Base-by-base conservation (phyloP, 1,140 invertebrate genomes). In the Goniozus legneri region DNA sequence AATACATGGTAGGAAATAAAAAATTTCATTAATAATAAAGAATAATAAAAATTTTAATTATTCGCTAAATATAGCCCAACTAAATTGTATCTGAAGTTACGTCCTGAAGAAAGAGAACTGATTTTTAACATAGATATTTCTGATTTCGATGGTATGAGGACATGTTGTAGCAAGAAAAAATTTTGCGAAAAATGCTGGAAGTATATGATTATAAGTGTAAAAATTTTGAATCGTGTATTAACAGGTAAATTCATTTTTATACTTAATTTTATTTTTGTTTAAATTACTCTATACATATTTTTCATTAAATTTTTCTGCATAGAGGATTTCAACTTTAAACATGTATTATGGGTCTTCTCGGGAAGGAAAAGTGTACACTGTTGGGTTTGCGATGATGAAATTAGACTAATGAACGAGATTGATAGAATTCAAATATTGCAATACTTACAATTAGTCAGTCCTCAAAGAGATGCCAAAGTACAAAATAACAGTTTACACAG, bases 61-160 rank as follows among this genome's bases (percentile, higher is more conserved):
- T 73, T 16, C 77, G 71, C 6, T 67, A 74, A 44, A 65, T 58
- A 22, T 56, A 71, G 31, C 22, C 21, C 6, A 37, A 27, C 18
- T 24, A 20, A 71, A 75, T 51, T 67, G 71, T 59, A 60, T 70
- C 33, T 59, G 24, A 10, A 34, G 8, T 58, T 74, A 40, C 60
- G 50, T 36, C 77, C 84, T 13, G 52, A 77, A 21, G 82, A 88
- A 64, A 88, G 91, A 70, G 95, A 98, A 77, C 73, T 97, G 7
- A 91, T 97, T 2, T 95, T 97, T 79, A 95, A 98, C 86, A 97
- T 98, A 64, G 95, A 98, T 82, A 88, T 98, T 79, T 96, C 94
- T 35, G 95, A 98, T 78, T 98, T 98, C 80, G 94, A 98, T 83
- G 91, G 95, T 65, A 84, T 98, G 2, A 74, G 95, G 67, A 89